Percentiles rank a stretch among this genome's conserved stretches.
Conservation (phyloP, 2,113 vertebrate species). For the Caloenas nicobarica region DNA sequence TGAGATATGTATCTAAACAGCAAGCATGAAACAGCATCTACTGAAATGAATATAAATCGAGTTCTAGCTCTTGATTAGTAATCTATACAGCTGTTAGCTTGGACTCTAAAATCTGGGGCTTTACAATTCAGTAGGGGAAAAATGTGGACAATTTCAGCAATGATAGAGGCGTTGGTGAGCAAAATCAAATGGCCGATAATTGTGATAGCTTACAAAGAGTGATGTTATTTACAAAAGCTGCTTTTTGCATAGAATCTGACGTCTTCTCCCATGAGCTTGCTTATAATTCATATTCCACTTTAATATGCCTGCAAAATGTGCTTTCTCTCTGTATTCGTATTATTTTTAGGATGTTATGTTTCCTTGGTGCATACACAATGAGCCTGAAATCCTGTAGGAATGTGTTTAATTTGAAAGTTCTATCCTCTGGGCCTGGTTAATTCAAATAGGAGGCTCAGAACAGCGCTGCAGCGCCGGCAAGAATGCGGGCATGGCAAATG, state of each 20-base stretch:
- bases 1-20: constrained; percentile 3
- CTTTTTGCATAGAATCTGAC: constrained; percentile 90
- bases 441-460: constrained; percentile 86
- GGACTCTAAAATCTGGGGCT: constrained; percentile 51
- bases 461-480: constrained; percentile 48
- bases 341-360: constrained; percentile 99
- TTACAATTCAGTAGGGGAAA: background rate
- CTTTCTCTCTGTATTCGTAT: constrained; percentile 87
- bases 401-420: constrained; percentile 97
- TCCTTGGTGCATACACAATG: constrained; percentile 96
- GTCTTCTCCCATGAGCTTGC: constrained; percentile 89
- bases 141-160: constrained; percentile 56
- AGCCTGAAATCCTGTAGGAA: constrained; percentile 95
- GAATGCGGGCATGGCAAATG: constrained; percentile 31
- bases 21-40: background rate
- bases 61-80: constrained; percentile 18
- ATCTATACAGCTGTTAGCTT: constrained; percentile 3
- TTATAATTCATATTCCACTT: constrained; percentile 90
- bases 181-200: constrained; percentile 75
- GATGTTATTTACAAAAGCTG: constrained; percentile 91
- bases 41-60: constrained; percentile 56
- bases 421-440: constrained; percentile 98
- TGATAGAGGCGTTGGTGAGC: constrained; percentile 58
- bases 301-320: constrained; percentile 89
- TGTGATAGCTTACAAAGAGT: constrained; percentile 79